Conservation (phyloP, 2,888 invertebrate species). For the Falcaria lacertinaria region DNA sequence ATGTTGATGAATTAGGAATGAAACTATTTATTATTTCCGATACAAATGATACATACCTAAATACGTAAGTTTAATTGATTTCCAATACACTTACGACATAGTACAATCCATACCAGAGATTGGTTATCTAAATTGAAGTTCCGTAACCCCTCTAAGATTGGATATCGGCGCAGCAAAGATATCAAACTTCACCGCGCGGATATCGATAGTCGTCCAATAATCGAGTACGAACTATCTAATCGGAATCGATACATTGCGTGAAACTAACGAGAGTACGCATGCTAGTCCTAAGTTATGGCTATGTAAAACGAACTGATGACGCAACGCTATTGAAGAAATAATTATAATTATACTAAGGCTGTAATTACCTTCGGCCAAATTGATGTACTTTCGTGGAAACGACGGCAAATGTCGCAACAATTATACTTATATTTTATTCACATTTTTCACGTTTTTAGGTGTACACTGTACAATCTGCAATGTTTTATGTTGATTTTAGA, state of each 20-base stretch:
- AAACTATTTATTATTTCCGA: no score
- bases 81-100: not conserved
- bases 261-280: constrained; percentile 30
- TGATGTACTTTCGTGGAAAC: constrained; percentile 24
- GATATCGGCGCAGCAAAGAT: constrained; percentile 1
- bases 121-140: not conserved
- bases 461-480: constrained; percentile 2
- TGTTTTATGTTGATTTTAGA: not conserved
- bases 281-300: not conserved
- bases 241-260: constrained; percentile 11
- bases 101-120: not conserved
- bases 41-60: not conserved
- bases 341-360: constrained; percentile 20
- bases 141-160: not conserved
- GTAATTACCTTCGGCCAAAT: constrained; percentile 16
- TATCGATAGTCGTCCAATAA: not conserved
- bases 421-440: constrained; percentile 14
- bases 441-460: constrained; percentile 1
- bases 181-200: not conserved
- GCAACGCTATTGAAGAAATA: constrained; percentile 13
- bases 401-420: constrained; percentile 20
- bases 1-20: no score
- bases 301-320: constrained; percentile 2
- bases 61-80: not conserved
- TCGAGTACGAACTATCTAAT: not conserved